phyloP scores from a whole-genome alignment of 1,140 invertebrate species.

The Solen grandis region DNA sequence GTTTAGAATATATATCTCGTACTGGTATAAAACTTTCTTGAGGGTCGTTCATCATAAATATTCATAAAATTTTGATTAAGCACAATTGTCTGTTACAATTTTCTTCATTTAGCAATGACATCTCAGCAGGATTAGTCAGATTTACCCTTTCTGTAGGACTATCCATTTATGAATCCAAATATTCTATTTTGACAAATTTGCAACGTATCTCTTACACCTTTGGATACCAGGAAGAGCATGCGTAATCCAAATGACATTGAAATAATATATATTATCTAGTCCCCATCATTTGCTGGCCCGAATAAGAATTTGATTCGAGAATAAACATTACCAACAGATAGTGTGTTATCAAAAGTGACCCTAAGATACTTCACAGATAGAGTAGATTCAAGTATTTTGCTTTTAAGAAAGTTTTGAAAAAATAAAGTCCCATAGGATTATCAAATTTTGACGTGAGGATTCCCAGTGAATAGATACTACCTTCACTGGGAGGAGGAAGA shows the following conservation, averaged over 20 bases:
- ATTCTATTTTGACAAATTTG: conserved; percentile 8
- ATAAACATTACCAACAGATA: no score
- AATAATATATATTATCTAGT: conserved; percentile 15
- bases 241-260: conserved; percentile 21
- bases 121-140: no score
- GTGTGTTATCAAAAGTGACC: no score
- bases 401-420: no score
- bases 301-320: no score
- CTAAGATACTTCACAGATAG: no score
- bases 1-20: neutral
- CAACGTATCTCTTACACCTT: conserved; percentile 7
- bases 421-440: no score
- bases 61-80: conserved; percentile 8
- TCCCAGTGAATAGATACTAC: no score
- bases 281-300: neutral
- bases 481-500: no score
- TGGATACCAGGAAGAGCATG: conserved; percentile 22
- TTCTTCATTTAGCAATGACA: conserved; percentile 21
- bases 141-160: conserved; percentile 25
- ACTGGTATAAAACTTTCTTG: conserved; percentile 18
- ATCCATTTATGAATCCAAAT: neutral
- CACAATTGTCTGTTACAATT: conserved; percentile 9
- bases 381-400: no score
- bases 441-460: no score
- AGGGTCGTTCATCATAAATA: conserved; percentile 4